Base-by-base conservation (phyloP, 2,797 vertebrate genomes). In the Tiaroga cobitis region DNA sequence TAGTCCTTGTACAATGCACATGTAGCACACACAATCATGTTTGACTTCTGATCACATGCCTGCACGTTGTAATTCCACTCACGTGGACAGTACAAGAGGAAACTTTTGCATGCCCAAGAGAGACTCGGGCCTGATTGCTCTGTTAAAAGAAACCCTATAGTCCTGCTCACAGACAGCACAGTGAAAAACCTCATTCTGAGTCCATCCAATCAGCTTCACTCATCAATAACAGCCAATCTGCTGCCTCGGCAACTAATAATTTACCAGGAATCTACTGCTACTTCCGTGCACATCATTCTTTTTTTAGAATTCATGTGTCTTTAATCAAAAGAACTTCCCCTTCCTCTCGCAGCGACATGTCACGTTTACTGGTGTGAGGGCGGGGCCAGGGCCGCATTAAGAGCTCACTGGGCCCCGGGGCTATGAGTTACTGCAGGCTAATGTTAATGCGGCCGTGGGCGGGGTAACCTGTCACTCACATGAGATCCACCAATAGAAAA, bases 131-230 rank as follows among this genome's bases (percentile, higher is more conserved):
- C 65, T 72, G 83, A 79, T 69, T 84, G 74, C 63, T 37, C 72
- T 21, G 74, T 84, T 69, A 77, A 84, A 46, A 41, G 34, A 77
- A 77, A 73, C 77, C 80, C 37, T 43, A 51, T 72, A 86, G 43
- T 72, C 43, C 63, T 32, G 79, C 65, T 83, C 86, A 87, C 80
- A 41, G 65, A 21, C 65, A 34, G 49, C 51, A 61, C 11, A 16
- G 26, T 21, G 46, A 81, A 78, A 82, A 85, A 74, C 34, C 43
- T 79, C 10, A 79, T 69, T 82, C 70, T 49, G 56, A 56, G 43
- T 70, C 49, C 46, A 49, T 80, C 65, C 78, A 84, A 67, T 87
- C 34, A 67, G 65, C 56, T 83, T 84, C 68, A 76, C 69, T 61
- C 46, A 49, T 63, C 39, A 61, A 76, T 78, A 83, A 49, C 54